Evolutionary conservation across 92 coral and sea anemone genomes (phyloP).

Genomic region (Nematostella vectensis): DNA sequence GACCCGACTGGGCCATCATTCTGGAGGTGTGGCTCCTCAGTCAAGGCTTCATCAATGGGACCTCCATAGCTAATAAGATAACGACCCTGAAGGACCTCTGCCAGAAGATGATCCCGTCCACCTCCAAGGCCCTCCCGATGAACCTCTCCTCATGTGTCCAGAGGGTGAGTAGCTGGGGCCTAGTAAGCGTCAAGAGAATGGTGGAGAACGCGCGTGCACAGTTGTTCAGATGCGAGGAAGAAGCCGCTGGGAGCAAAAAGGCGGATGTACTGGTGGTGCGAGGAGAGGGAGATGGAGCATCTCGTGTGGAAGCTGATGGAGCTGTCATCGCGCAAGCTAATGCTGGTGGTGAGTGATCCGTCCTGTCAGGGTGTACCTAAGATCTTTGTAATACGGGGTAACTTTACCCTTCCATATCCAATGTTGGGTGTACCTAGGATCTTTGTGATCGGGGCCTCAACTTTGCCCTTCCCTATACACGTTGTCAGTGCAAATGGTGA

Average conservation of each 20-base stretch:
- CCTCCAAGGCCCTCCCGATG: conserved; percentile 34
- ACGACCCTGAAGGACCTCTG: conserved; percentile 58
- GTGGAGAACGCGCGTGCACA: conserved; percentile 75
- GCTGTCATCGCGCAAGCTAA: conserved; percentile 48
- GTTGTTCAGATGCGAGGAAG: conserved; percentile 35
- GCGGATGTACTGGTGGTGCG: neutral
- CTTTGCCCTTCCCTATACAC: no score
- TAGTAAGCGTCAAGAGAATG: conserved; percentile 61
- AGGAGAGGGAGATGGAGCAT: conserved; percentile 9
- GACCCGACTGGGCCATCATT: conserved; percentile 73
- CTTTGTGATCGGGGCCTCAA: no score
- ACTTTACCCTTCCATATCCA: no score
- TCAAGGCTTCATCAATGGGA: conserved; percentile 82
- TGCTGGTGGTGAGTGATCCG: conserved; percentile 41
- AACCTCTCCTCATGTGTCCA: conserved; percentile 59
- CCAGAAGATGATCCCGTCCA: conserved; percentile 43
- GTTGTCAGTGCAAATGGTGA: no score
- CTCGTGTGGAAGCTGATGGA: conserved; percentile 29
- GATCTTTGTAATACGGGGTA: no score
- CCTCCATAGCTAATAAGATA: conserved; percentile 73
- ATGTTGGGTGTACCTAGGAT: neutral
- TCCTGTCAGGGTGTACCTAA: neutral
- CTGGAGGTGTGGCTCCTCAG: conserved; percentile 80
- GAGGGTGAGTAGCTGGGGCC: conserved; percentile 86
- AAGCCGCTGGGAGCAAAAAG: conserved; percentile 7